Evolutionary conservation across 2,113 vertebrate genomes (phyloP).

Genomic region (Protobothrops mucrosquamatus): DNA sequence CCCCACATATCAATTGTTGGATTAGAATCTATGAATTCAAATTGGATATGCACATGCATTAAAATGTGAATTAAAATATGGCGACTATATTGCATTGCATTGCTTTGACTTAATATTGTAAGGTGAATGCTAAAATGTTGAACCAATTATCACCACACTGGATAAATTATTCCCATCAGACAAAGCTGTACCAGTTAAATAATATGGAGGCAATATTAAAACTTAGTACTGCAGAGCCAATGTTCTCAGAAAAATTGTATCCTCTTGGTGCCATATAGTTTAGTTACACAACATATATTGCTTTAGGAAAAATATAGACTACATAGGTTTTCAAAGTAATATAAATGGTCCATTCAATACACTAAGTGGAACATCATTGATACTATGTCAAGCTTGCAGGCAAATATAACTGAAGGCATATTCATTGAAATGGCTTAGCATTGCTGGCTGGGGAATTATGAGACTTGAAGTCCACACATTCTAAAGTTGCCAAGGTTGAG

Average conservation of each 20-base stretch:
- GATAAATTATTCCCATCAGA: neutral
- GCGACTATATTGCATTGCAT: neutral
- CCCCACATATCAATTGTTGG: neutral
- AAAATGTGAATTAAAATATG: neutral
- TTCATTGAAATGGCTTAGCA: neutral
- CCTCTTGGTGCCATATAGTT: neutral
- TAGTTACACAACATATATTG: neutral
- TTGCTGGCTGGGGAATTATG: neutral
- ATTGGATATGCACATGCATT: neutral
- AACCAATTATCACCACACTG: neutral
- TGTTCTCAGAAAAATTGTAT: neutral
- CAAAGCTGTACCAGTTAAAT: neutral
- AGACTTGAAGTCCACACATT: neutral
- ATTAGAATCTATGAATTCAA: neutral
- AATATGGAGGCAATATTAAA: neutral
- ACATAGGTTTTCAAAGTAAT: neutral
- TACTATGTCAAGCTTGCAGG: neutral
- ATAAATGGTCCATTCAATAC: neutral
- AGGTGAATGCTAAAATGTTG: neutral
- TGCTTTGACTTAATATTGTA: neutral
- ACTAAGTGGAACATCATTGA: neutral
- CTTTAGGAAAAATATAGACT: neutral
- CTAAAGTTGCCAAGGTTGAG: neutral
- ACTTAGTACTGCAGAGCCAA: neutral
- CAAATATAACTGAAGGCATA: neutral